Base-by-base conservation (phyloP, 2,113 vertebrate species). In the Megaptera novaeangliae region DNA sequence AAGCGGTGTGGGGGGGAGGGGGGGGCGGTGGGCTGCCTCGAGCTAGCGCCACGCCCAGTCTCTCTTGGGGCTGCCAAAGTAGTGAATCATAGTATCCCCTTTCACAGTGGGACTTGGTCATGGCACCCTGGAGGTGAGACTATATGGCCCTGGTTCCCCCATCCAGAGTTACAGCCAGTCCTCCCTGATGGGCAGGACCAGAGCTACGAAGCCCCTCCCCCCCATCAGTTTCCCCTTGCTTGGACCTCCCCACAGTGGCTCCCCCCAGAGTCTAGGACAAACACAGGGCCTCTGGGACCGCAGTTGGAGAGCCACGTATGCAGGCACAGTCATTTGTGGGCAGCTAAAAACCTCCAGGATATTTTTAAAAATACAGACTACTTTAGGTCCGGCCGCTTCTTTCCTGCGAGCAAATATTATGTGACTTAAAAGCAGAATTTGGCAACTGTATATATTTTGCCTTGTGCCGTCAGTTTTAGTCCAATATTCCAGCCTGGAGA, bases 381-480 rank as follows among this genome's bases (percentile, higher is more conserved):
- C 61, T 78, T 75, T 81, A 87, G 34, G 31, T 91, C 69, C 87
- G 85, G 18, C 84, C 3, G 74, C 72, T 97, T 91, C 66, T 84
- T 90, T 95, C 80, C 85, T 66, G 66, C 46, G 34, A 82, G 14
- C 61, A 41, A 96, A 81, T 92, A 84, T 89, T 93, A 91, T 88
- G 91, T 96, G 87, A 91, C 75, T 93, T 95, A 89, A 96, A 95
- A 85, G 84, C 52, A 92, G 84, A 96, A 75, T 96, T 92, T 95
- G 71, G 80, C 91, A 97, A 39, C 44, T 52, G 5, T 64, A 36
- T 71, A n/a, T 57, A 39, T 92, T 83, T 75, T 61, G 81, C 41
- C 69, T 88, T 59, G 23, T 66, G 13, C 89, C 82, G 25, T 69
- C 69, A 64, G 41, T 92, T 94, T 94, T 34, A 72, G 81, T 82